Base-by-base conservation (phyloP, 92 coral and sea anemone genomes). In the Porites rus region DNA sequence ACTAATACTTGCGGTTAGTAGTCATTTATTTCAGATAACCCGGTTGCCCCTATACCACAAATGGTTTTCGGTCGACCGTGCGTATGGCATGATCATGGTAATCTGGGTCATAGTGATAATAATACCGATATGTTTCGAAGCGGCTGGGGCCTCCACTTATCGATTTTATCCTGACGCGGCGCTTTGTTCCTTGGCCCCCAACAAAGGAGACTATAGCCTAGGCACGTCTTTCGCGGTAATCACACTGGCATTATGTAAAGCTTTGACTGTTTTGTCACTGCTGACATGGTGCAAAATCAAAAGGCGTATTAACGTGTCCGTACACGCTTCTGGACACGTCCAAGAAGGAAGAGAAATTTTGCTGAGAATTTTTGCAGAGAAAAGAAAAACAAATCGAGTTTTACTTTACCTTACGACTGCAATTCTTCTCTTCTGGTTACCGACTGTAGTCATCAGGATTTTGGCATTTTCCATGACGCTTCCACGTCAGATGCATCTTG, bases 371-470 rank as follows among this genome's bases (percentile, higher is more conserved):
- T 25, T 20, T 1, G 52, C 68, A 58, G 69, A 60, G 63, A 68
- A 76, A 38, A 14, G 68, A 38, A 81, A 71, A 70, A 38, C 69
- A 60, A 71, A 71, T 58, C 69, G 53, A 18, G 19, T 81, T 58
- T 81, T 81, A 69, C 43, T 81, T 8, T 56, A 59, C 7, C 25
- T 81, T 58, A 69, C 59, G 31, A 38, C 61, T 52, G 77, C 51
- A 12, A 70, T 71, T 17, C 28, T 81, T 10, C 9, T 70, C 1
- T 58, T 81, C 24, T 81, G 86, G 86, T 43, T 81, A 43, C 77
- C 86, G 1, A 77, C 86, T 13, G 19, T 81, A 2, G 53, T 81
- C 75, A n/a, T 81, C 58, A 69, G 71, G 46, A 58, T 81, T 16
- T 60, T 70, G 69, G 70, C 51, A 12, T 58, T 70, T 31, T 22